phyloP scores from a whole-genome alignment of 2,888 invertebrate genomes.

The Agonopterix subpropinquella region DNA sequence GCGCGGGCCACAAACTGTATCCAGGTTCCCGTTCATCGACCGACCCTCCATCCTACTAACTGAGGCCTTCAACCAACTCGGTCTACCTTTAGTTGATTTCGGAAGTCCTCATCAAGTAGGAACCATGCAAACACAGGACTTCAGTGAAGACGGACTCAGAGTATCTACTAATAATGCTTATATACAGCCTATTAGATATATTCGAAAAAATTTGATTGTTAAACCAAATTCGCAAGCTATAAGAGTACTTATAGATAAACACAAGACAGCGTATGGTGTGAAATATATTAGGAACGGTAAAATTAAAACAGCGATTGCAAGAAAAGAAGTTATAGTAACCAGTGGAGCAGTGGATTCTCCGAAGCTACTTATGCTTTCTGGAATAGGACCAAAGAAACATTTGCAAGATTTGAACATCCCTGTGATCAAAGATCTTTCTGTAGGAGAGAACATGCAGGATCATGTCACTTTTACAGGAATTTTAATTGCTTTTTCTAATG shows the following conservation, averaged over 20 bases:
- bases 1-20: slow-evolving; percentile 76
- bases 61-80: slow-evolving; percentile 74
- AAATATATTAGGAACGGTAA: slow-evolving; percentile 44
- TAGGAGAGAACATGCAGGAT: slow-evolving; percentile 83
- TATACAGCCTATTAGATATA: slow-evolving; percentile 77
- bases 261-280: slow-evolving; percentile 44
- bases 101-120: slow-evolving; percentile 73
- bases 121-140: slow-evolving; percentile 73
- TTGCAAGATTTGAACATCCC: slow-evolving; percentile 72
- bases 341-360: slow-evolving; percentile 87
- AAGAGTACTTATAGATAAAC: slow-evolving; percentile 63
- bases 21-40: slow-evolving; percentile 77
- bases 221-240: slow-evolving; percentile 68
- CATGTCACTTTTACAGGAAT: slow-evolving; percentile 74
- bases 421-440: slow-evolving; percentile 73
- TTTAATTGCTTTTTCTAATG: slow-evolving; percentile 66
- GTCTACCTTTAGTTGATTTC: slow-evolving; percentile 71
- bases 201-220: slow-evolving; percentile 64
- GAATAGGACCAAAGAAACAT: slow-evolving; percentile 80
- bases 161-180: slow-evolving; percentile 79
- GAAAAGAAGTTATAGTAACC: slow-evolving; percentile 83
- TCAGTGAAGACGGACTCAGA: slow-evolving; percentile 70
- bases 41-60: slow-evolving; percentile 67
- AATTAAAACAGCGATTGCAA: slow-evolving; percentile 72
- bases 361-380: slow-evolving; percentile 86